These are phyloP conservation scores for Holothuria scabra DNA, from an alignment of 53 echinoderm and acorn worm genomes.

Conservation along the genomic window DNA sequence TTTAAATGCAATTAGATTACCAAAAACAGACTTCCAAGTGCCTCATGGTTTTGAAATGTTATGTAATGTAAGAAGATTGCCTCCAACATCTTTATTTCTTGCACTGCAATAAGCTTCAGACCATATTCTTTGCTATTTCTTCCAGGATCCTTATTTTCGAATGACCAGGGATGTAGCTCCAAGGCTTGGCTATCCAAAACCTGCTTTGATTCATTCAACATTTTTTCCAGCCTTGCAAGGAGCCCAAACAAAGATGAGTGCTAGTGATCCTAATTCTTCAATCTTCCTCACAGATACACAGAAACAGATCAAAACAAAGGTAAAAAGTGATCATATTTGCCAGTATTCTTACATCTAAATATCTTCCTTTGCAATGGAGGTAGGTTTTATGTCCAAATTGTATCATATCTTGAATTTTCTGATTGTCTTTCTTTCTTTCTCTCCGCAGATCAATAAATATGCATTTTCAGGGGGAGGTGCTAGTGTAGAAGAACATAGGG, in stretches of 20 bases:
- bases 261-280: constrained; percentile 96
- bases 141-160: constrained; percentile 95
- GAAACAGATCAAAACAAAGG: constrained; percentile 98
- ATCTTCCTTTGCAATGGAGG: too few relatives aligned
- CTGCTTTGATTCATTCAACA: constrained; percentile 90
- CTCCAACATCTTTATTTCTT: too few relatives aligned
- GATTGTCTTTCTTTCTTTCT: not conserved
- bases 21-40: too few relatives aligned
- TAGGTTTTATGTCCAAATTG: not conserved
- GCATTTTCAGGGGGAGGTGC: constrained; percentile 95
- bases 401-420: not conserved
- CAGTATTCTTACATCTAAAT: too few relatives aligned
- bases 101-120: too few relatives aligned
- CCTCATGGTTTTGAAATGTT: too few relatives aligned
- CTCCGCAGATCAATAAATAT: constrained; percentile 88
- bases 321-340: not conserved
- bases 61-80: too few relatives aligned
- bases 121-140: not conserved
- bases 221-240: constrained; percentile 99
- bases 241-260: constrained; percentile 99
- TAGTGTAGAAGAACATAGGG: constrained; percentile 90
- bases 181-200: constrained; percentile 94
- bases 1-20: too few relatives aligned
- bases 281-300: constrained; percentile 97
- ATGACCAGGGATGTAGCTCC: constrained; percentile 99